phyloP scores from a whole-genome alignment of 2,888 invertebrate genomes.

The Dryadula phaetusa region DNA sequence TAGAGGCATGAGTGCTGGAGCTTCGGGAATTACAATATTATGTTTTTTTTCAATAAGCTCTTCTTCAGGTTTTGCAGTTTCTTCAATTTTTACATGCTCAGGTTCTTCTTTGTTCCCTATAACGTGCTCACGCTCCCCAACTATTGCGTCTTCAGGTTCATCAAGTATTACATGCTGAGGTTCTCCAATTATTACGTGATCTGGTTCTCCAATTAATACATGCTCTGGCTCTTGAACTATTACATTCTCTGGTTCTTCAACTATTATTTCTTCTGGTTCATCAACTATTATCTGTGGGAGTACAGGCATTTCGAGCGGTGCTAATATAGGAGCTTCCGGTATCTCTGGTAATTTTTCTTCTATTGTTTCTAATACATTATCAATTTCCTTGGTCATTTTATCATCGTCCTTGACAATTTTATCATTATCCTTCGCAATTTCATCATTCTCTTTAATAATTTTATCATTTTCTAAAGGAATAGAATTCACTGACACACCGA shows the following conservation, averaged over 20 bases:
- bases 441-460: neutral
- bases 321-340: conserved; percentile 30
- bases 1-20: conserved; percentile 37
- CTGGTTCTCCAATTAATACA: neutral
- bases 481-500: conserved; percentile 3
- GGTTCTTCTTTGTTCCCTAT: conserved; percentile 1
- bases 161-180: neutral
- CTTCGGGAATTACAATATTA: conserved; percentile 26
- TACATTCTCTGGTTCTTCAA: neutral
- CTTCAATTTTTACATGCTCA: neutral
- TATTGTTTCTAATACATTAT: neutral
- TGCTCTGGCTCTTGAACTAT: neutral
- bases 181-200: conserved; percentile 4
- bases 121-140: neutral
- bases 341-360: conserved; percentile 16
- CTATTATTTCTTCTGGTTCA: conserved; percentile 6
- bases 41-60: conserved; percentile 20
- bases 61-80: conserved; percentile 3
- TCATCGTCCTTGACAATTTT: neutral
- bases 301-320: conserved; percentile 25
- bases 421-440: neutral
- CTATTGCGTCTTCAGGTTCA: neutral
- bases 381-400: neutral
- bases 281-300: conserved; percentile 28
- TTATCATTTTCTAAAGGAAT: neutral